Percentiles rank a stretch among this genome's conserved stretches.
Conservation (phyloP, 2,113 vertebrate genomes). For the Argyrosomus japonicus region DNA sequence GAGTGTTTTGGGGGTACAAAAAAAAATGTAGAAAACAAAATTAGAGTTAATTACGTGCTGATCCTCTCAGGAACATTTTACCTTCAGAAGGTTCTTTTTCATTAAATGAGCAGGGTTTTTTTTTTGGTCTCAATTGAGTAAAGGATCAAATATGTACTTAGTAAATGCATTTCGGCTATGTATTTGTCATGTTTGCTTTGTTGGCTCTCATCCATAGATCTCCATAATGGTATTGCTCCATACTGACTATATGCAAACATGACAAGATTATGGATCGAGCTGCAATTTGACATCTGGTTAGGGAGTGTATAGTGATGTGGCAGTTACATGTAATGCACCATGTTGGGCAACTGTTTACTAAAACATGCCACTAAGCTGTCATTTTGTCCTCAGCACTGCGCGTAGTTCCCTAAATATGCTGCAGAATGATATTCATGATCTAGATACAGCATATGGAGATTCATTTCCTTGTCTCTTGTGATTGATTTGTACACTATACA, state of each 20-base stretch:
- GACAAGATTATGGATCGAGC: neutral
- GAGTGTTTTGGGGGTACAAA: neutral
- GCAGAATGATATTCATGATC: neutral
- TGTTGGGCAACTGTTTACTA: conserved; percentile 1
- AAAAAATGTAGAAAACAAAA: neutral
- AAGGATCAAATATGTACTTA: conserved; percentile 12
- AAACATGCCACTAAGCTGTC: neutral
- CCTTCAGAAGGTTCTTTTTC: conserved; percentile 38
- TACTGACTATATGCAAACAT: neutral
- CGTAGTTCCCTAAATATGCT: neutral
- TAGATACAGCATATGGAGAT: neutral
- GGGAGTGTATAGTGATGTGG: neutral
- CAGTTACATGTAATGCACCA: neutral
- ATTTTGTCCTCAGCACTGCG: neutral
- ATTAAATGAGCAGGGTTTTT: neutral
- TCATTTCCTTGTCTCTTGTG: neutral
- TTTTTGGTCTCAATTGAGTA: conserved; percentile 4
- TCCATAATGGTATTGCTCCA: neutral
- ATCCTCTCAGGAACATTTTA: conserved; percentile 34
- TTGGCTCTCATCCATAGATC: neutral
- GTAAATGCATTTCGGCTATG: neutral
- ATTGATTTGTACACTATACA: neutral
- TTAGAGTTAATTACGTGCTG: conserved; percentile 36
- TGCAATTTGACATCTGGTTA: conserved; percentile 16
- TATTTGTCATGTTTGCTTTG: neutral